Conservation (phyloP, 2,888 invertebrate genomes). For the Spatulosminthurus flaviceps region DNA sequence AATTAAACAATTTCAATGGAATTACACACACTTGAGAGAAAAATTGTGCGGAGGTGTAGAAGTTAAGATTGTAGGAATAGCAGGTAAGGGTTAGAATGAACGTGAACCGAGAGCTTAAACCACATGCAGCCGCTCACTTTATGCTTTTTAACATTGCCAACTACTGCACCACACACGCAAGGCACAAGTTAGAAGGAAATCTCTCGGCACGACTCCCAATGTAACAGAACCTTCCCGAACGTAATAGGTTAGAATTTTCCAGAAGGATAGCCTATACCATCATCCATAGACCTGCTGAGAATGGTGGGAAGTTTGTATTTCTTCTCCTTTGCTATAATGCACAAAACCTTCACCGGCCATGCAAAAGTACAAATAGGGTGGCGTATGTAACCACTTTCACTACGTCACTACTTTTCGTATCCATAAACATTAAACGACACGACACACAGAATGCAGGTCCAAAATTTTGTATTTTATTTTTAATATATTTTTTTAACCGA, state of each 20-base stretch:
- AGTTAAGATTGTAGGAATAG: background rate
- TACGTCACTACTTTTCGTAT: too few species aligned
- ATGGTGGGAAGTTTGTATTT: conserved; percentile 24
- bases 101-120: conserved; percentile 12
- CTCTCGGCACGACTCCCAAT: background rate
- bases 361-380: too few species aligned
- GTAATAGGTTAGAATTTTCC: conserved; percentile 18
- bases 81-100: background rate
- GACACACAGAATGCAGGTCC: too few species aligned
- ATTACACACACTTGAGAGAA: conserved; percentile 14
- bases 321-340: background rate
- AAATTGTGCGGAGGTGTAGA: conserved; percentile 2
- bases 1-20: background rate
- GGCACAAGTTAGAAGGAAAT: background rate
- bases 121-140: conserved; percentile 1
- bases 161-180: background rate
- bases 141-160: background rate
- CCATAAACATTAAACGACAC: too few species aligned
- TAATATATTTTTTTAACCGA: too few species aligned
- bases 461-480: too few species aligned
- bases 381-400: too few species aligned
- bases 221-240: conserved; percentile 19
- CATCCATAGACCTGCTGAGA: background rate
- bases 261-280: background rate
- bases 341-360: background rate